These are phyloP conservation scores for Mesoligia furuncula DNA, from an alignment of 2,888 invertebrate species.

Conservation along the genomic window DNA sequence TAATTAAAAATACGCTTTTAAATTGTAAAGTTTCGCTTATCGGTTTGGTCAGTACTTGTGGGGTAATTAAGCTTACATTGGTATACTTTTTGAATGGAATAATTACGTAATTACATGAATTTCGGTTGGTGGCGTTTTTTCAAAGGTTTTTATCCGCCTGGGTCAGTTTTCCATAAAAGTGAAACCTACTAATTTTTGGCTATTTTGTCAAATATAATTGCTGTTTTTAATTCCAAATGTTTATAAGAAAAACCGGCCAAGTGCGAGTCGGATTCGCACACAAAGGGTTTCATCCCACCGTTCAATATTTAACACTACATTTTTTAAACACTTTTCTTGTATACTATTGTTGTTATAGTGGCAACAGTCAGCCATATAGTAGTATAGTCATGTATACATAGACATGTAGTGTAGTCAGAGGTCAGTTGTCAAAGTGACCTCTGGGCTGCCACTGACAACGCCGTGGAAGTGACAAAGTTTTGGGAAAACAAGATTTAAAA, in stretches of 20 bases:
- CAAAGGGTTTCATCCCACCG: background rate
- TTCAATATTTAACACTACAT: background rate
- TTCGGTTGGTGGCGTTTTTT: background rate
- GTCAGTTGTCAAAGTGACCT: no score
- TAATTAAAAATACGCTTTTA: conserved; percentile 17
- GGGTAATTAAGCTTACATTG: background rate
- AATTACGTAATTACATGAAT: conserved; percentile 1
- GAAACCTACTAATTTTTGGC: no score
- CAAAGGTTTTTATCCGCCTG: background rate
- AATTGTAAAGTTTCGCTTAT: background rate
- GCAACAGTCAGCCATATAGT: no score
- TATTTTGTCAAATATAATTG: background rate
- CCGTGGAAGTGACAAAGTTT: no score
- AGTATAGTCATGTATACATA: no score
- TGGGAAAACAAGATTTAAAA: no score
- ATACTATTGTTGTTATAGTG: no score
- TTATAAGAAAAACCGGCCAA: background rate
- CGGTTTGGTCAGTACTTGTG: no score
- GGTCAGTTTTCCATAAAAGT: no score
- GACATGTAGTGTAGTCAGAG: no score
- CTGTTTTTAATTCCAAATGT: background rate
- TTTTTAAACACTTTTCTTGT: background rate
- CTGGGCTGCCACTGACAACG: no score
- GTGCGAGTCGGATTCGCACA: background rate
- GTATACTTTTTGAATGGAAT: background rate